Evolutionary conservation across 2,888 invertebrate genomes (phyloP).

Genomic region (Anticlea derivata): DNA sequence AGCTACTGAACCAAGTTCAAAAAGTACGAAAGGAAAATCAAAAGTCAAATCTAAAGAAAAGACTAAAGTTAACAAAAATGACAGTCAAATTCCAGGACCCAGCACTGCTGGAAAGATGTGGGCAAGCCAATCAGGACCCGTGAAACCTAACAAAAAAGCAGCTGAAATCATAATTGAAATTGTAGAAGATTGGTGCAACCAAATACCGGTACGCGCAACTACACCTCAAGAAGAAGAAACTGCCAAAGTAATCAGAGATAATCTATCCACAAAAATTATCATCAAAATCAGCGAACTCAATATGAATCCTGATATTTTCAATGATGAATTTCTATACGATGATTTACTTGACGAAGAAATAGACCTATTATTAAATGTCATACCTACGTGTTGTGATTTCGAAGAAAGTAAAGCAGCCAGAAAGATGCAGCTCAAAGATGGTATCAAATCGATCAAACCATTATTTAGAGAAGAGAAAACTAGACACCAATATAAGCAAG

Average conservation of each 20-base stretch:
- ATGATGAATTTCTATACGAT: conserved; percentile 50
- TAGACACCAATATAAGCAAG: conserved; percentile 51
- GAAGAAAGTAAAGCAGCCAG: conserved; percentile 40
- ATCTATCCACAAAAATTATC: conserved; percentile 53
- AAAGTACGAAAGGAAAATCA: conserved; percentile 20
- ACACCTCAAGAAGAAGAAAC: conserved; percentile 39
- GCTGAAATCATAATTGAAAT: conserved; percentile 53
- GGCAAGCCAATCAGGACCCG: conserved; percentile 27
- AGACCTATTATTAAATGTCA: conserved; percentile 44
- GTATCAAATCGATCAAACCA: conserved; percentile 49
- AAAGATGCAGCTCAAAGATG: conserved; percentile 48
- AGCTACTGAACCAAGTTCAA: conserved; percentile 18
- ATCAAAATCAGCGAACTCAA: conserved; percentile 61
- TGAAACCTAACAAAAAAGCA: conserved; percentile 42
- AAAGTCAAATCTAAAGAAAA: conserved; percentile 31
- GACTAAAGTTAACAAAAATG: conserved; percentile 24
- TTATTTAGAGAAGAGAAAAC: conserved; percentile 51
- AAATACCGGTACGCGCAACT: conserved; percentile 46
- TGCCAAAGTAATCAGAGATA: conserved; percentile 43
- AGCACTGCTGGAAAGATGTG: conserved; percentile 31
- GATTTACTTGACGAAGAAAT: conserved; percentile 53
- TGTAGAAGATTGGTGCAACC: conserved; percentile 58
- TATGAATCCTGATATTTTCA: conserved; percentile 49
- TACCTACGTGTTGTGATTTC: conserved; percentile 46
- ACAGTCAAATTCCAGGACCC: conserved; percentile 42